These are phyloP conservation scores for Salarias fasciatus DNA, from an alignment of 2,797 vertebrate genomes.

Conservation along the genomic window DNA sequence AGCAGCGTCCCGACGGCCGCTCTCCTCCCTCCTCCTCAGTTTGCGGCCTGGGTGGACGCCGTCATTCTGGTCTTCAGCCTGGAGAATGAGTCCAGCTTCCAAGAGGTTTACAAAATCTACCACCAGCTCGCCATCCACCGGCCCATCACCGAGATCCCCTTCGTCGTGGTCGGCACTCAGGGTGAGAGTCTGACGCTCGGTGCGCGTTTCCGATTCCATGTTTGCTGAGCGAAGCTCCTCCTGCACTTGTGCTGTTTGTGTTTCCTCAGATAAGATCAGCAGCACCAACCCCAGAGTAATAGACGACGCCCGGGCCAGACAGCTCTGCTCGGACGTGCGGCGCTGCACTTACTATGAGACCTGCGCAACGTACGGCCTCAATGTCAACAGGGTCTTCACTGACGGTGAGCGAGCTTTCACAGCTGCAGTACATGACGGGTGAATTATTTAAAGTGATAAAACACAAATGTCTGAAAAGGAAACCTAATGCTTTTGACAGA, in stretches of 20 bases:
- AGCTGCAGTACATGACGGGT: background rate
- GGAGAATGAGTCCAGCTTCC: conserved; percentile 93
- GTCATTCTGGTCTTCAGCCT: conserved; percentile 95
- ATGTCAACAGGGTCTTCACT: conserved; percentile 93
- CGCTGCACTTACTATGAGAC: conserved; percentile 95
- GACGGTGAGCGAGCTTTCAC: conserved; percentile 80
- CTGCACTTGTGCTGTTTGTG: conserved; percentile 5
- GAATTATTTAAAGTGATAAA: too few species aligned
- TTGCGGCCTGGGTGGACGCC: conserved; percentile 92
- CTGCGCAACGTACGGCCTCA: conserved; percentile 94
- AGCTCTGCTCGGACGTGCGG: conserved; percentile 84
- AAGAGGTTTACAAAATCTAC: conserved; percentile 90
- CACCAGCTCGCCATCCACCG: conserved; percentile 85
- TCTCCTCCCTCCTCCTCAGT: conserved; percentile 71
- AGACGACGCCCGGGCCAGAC: conserved; percentile 86
- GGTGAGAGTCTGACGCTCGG: conserved; percentile 77
- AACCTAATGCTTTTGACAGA: background rate
- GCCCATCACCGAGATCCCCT: conserved; percentile 85
- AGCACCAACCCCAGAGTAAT: conserved; percentile 89
- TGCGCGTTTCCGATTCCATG: background rate
- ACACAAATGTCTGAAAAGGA: too few species aligned
- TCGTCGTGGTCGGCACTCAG: conserved; percentile 93
- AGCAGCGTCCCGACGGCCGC: too few species aligned
- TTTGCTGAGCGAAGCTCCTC: background rate
- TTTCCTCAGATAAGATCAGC: conserved; percentile 90